Percentiles rank a stretch among this genome's conserved stretches.
These are phyloP conservation scores for Coccyzus lansbergi DNA, from an alignment of 2,797 vertebrate genomes.

Conservation along the genomic window DNA sequence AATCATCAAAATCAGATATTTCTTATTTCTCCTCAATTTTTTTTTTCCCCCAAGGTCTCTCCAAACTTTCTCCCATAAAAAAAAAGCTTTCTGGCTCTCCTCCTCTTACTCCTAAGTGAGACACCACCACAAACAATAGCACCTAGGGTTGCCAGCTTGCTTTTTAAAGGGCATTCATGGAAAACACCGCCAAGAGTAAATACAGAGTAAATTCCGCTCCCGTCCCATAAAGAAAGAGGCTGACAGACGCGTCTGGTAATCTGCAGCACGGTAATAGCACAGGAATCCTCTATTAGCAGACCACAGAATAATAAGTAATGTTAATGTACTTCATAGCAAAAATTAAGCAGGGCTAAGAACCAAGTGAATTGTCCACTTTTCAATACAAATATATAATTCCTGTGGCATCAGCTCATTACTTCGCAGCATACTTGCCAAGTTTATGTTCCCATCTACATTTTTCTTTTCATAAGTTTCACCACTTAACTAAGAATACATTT, in stretches of 20 bases:
- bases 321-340: not conserved
- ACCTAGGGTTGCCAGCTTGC: not conserved
- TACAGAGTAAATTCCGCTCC: not conserved
- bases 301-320: not conserved
- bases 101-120: not conserved
- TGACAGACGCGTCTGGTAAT: not conserved
- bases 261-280: not conserved
- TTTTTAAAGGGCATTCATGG: not conserved
- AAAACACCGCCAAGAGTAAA: not conserved
- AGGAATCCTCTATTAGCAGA: not conserved
- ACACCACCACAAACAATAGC: not conserved
- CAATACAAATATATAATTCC: not conserved
- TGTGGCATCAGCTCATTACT: not conserved
- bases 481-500: not conserved
- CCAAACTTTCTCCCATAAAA: too few relatives aligned
- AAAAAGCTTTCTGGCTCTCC: not conserved
- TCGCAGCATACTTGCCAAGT: not conserved
- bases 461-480: not conserved
- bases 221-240: not conserved
- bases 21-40: too few relatives aligned
- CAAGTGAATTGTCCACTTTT: not conserved
- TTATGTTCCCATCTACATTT: not conserved
- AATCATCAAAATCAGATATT: not conserved
- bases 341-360: not conserved
- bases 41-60: not conserved